phyloP scores from a whole-genome alignment of 2,797 vertebrate species.

The Botia kubotai region DNA sequence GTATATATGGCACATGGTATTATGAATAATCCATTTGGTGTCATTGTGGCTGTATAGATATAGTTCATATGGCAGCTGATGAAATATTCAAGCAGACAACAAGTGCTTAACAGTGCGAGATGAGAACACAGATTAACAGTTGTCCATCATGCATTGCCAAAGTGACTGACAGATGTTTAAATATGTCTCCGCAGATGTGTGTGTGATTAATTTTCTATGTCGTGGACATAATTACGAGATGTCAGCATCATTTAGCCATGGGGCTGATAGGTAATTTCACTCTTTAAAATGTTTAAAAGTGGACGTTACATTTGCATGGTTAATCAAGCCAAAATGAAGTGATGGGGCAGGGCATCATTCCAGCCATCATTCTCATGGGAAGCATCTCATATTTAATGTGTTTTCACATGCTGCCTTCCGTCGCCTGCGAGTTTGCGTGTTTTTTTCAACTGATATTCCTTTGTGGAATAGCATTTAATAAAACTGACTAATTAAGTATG shows the following conservation, averaged over 20 bases:
- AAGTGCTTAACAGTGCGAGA: constrained; percentile 21
- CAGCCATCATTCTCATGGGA: constrained; percentile 43
- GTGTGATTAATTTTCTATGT: constrained; percentile 63
- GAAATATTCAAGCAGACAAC: constrained; percentile 31
- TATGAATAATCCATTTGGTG: constrained; percentile 53
- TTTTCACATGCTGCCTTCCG: constrained; percentile 64
- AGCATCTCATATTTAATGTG: constrained; percentile 37
- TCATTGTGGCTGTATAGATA: constrained; percentile 36
- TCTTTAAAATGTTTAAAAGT: constrained; percentile 58
- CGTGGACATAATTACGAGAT: constrained; percentile 76
- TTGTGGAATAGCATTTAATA: constrained; percentile 75
- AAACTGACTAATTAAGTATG: constrained; percentile 80
- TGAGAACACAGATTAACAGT: constrained; percentile 44
- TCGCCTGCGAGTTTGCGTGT: constrained; percentile 54
- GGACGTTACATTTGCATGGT: constrained; percentile 66
- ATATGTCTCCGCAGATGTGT: constrained; percentile 63
- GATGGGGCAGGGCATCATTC: constrained; percentile 40
- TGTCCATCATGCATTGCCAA: constrained; percentile 60
- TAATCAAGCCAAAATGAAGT: constrained; percentile 37
- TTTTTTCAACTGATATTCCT: constrained; percentile 75
- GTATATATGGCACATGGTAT: constrained; percentile 28
- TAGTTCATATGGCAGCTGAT: constrained; percentile 20
- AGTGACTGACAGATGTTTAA: constrained; percentile 67
- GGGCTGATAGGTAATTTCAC: constrained; percentile 78
- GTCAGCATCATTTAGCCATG: constrained; percentile 78